Percentiles rank a stretch among this genome's conserved stretches.
Conservation (phyloP, 2,888 invertebrate genomes). For the Spatulosminthurus flaviceps region DNA sequence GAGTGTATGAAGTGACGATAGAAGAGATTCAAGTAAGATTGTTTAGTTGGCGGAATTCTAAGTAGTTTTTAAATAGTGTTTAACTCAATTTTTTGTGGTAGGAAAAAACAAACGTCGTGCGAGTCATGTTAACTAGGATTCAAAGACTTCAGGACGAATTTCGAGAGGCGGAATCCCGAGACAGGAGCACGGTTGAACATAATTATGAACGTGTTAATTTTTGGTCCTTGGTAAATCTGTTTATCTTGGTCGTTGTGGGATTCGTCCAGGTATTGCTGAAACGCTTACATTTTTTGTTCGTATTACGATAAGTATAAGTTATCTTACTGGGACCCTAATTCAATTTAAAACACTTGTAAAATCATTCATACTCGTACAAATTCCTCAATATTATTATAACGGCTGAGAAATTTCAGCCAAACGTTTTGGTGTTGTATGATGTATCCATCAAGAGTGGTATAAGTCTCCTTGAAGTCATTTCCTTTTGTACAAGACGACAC, state of each 20-base stretch:
- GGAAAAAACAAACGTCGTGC: slow-evolving; percentile 74
- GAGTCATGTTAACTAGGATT: slow-evolving; percentile 72
- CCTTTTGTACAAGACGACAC: too few species aligned
- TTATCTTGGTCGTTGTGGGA: slow-evolving; percentile 78
- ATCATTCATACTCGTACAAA: too few species aligned
- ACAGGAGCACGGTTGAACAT: slow-evolving; percentile 82
- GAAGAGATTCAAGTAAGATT: slow-evolving; percentile 59
- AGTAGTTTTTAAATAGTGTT: not conserved
- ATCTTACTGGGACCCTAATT: too few species aligned
- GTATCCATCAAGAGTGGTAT: too few species aligned
- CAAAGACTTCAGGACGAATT: slow-evolving; percentile 76
- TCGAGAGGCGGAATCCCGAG: slow-evolving; percentile 80
- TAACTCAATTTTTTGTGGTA: slow-evolving; percentile 65
- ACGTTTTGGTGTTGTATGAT: too few species aligned
- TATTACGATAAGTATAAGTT: too few species aligned
- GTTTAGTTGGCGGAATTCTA: not conserved
- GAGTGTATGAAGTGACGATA: slow-evolving; percentile 51
- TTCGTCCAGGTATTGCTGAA: slow-evolving; percentile 72
- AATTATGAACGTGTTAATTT: slow-evolving; percentile 83
- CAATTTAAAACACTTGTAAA: too few species aligned
- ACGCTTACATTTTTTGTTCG: too few species aligned
- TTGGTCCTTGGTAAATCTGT: slow-evolving; percentile 79
- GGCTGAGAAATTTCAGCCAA: too few species aligned
- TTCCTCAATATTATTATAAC: too few species aligned
- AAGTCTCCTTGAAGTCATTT: too few species aligned